Evolutionary conservation across 2,113 vertebrate genomes (phyloP), one percentile per base, ranked within the genome.

Genomic region (Condylura cristata): DNA sequence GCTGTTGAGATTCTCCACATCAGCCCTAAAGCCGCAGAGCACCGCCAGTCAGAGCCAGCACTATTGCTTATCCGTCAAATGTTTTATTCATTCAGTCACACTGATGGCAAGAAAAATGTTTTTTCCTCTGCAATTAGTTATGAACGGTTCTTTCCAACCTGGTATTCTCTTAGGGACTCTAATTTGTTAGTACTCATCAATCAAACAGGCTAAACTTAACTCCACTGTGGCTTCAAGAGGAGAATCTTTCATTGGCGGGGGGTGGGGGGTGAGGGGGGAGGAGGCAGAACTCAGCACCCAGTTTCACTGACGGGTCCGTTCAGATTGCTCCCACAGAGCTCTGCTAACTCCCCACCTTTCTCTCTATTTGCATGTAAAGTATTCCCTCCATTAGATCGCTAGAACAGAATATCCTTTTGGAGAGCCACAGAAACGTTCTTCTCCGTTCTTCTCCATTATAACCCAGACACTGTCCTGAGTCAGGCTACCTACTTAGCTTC

Each of bases 1-100:
- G 97, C 96, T 98, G 8, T 98, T 98, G 96, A 98, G 93, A 60
- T 93, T 98, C 97, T 99, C 99, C 0, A 95, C 98, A 0, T 98
- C 97, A 8, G 97, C 97, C 96, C 99, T 99, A 91, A 53, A 39
- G 58, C 46, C 86, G 89, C 71, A 97, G 5, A 74, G 89, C 26
- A 41, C 0, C 0, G 16, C 56, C 46, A 0, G 5, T 91, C 10
- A 95, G 0, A 70, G 53, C 14, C 56, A 65, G 37, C 11, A 28
- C 24, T 1, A 4, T 2, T 56, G 68, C 22, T 44, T 13, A 75
- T 28, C 46, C 17, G 26, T 51, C 22, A 34, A 63, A 20, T 63
- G 22, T 56, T 83, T 56, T 37, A 41, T 48, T 63, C 37, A 74
- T 30, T 48, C 79, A 58, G 44, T 32, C 48, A 79, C 63, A 56